Percentiles rank a stretch among this genome's conserved stretches.
Conservation (phyloP, 2,113 vertebrate genomes). For the Sapajus apella region DNA sequence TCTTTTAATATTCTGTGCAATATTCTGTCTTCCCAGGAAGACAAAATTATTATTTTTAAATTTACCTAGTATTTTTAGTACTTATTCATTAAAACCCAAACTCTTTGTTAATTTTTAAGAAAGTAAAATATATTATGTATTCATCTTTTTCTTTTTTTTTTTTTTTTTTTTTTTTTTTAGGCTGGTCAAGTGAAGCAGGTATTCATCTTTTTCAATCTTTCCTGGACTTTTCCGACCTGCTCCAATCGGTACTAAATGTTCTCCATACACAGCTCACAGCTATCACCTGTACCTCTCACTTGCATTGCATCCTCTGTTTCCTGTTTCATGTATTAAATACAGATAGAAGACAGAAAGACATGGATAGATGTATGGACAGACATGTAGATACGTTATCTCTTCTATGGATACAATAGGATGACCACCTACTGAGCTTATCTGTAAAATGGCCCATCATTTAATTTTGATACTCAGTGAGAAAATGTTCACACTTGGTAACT, state of each 20-base stretch:
- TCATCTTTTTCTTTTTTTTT: neutral
- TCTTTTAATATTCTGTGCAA: neutral
- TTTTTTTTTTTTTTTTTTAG: conserved; percentile 6
- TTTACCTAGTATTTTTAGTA: neutral
- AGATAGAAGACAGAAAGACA: neutral
- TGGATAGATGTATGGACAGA: neutral
- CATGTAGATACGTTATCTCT: neutral
- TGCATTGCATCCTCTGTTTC: neutral
- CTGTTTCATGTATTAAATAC: neutral
- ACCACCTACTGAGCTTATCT: neutral
- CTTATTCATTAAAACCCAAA: neutral
- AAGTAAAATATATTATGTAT: neutral
- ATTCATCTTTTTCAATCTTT: neutral
- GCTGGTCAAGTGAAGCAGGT: no score
- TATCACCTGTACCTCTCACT: neutral
- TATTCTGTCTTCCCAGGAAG: neutral
- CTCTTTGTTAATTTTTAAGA: neutral
- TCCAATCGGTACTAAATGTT: neutral
- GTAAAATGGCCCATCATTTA: neutral
- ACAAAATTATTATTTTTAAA: neutral
- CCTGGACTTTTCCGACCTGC: neutral
- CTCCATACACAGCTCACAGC: neutral
- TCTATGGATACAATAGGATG: neutral
- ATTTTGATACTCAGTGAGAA: neutral
- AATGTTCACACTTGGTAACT: neutral